Percentiles rank a stretch among this genome's conserved stretches.
These are phyloP conservation scores for Acanthosepion lycidas DNA, from an alignment of 2,888 invertebrate species.

Conservation along the genomic window DNA sequence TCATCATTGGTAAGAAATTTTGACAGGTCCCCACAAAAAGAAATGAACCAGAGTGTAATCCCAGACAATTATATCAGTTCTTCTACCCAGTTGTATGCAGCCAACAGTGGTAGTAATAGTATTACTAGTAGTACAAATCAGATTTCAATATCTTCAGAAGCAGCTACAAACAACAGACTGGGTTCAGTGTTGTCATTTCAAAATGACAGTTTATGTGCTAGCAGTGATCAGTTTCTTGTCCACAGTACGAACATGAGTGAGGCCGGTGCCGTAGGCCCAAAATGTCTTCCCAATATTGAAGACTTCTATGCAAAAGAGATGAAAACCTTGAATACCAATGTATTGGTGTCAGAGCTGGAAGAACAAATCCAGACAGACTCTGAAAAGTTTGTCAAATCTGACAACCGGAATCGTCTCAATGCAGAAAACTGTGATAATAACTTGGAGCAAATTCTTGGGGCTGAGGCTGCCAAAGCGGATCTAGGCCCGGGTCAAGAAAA, in stretches of 20 bases:
- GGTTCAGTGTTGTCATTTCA: slow-evolving; percentile 6
- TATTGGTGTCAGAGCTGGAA: slow-evolving; percentile 74
- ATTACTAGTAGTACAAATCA: background rate
- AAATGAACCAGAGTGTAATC: background rate
- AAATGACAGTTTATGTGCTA: background rate
- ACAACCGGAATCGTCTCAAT: slow-evolving; percentile 70
- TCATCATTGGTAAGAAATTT: slow-evolving; percentile 36
- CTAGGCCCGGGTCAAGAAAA: slow-evolving; percentile 50
- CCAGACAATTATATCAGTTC: slow-evolving; percentile 1
- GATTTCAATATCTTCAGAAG: background rate
- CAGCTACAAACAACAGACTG: background rate
- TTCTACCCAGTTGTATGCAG: background rate
- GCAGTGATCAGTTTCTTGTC: slow-evolving; percentile 46
- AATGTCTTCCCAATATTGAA: slow-evolving; percentile 70
- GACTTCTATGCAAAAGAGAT: slow-evolving; percentile 78
- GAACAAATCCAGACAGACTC: slow-evolving; percentile 78
- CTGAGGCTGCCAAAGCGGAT: slow-evolving; percentile 52
- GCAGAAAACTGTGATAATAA: slow-evolving; percentile 75
- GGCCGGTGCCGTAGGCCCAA: slow-evolving; percentile 37
- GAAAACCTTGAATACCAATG: slow-evolving; percentile 79
- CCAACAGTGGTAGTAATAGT: background rate
- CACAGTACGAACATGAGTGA: slow-evolving; percentile 53
- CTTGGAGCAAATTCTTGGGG: slow-evolving; percentile 48
- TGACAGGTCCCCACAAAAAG: background rate
- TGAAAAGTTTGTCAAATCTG: slow-evolving; percentile 78